Evolutionary conservation across 2,888 invertebrate genomes (phyloP), one percentile per base, ranked within the genome.

Genomic region (Trissolcus brochymenae): DNA sequence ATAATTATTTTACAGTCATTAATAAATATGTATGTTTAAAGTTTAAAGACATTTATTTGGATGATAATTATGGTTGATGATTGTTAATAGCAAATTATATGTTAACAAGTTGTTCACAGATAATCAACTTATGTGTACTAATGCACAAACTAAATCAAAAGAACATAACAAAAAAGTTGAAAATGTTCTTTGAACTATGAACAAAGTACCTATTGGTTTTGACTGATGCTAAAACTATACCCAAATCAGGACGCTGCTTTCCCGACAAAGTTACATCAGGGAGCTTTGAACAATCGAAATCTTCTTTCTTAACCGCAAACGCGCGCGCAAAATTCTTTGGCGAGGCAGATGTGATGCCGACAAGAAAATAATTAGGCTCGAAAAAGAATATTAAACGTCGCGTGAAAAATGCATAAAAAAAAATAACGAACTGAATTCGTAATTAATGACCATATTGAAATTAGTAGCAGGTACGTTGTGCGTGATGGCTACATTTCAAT

Each of bases 391-490:
- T 77, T 72, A 68, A 67, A 67, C 72, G 64, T 77, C 68, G 76
- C 76, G 76, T 77, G 76, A 72, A 77, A 77, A 77, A 72, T 77
- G 57, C 76, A 77, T 77, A 72, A 68, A 72, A 68, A n/a, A 77
- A 72, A 77, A 72, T 77, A 77, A 77, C 68, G 72, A 77, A 72
- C 72, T 77, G 72, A 72, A 77, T 77, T 77, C 60, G 72, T 77
- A 77, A 77, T 77, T 77, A 76, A 76, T 76, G 72, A 77, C 67
- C 72, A 68, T 72, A 77, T 77, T 77, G 76, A 77, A 77, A 72
- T 72, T 72, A 77, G 67, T 72, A 55, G 72, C 76, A 77, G 64
- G 76, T 68, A 77, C 68, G 76, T 71, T 76, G 64, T 76, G 76
- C 76, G 76, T 76, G 76, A 76, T 76, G 65, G 76, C 49, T 76